Conservation (phyloP, 2,113 vertebrate genomes). For the Phocoena phocoena region DNA sequence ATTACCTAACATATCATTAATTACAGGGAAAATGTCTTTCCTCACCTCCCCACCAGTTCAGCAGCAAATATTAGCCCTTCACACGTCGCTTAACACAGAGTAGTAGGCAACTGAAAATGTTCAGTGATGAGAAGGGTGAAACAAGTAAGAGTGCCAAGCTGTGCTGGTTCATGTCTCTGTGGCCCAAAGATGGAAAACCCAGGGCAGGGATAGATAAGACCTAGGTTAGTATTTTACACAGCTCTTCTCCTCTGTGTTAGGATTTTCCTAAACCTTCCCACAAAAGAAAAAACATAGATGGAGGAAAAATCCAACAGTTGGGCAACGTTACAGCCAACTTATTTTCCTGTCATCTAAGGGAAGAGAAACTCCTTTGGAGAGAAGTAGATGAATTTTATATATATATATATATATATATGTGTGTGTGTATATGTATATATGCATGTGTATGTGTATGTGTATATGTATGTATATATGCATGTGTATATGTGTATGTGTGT, state of each 20-base stretch:
- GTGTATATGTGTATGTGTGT: no score
- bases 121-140: background rate
- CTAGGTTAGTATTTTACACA: background rate
- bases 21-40: background rate
- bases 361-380: background rate
- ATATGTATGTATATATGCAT: no score
- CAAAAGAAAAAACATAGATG: background rate
- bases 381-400: background rate
- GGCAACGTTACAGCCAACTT: background rate
- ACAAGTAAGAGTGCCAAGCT: background rate
- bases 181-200: background rate
- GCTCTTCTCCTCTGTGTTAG: background rate
- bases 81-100: background rate
- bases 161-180: background rate
- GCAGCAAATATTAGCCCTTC: background rate
- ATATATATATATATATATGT: no score
- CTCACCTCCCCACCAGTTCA: rapidly evolving
- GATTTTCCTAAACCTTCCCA: background rate
- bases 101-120: background rate
- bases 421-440: no score
- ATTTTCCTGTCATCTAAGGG: background rate
- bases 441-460: no score
- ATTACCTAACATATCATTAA: background rate
- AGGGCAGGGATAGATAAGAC: background rate
- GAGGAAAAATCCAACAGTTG: background rate